Percentiles rank a stretch among this genome's conserved stretches.
Conservation (phyloP, 2,797 vertebrate species). For the Coregonus ussuriensis region DNA sequence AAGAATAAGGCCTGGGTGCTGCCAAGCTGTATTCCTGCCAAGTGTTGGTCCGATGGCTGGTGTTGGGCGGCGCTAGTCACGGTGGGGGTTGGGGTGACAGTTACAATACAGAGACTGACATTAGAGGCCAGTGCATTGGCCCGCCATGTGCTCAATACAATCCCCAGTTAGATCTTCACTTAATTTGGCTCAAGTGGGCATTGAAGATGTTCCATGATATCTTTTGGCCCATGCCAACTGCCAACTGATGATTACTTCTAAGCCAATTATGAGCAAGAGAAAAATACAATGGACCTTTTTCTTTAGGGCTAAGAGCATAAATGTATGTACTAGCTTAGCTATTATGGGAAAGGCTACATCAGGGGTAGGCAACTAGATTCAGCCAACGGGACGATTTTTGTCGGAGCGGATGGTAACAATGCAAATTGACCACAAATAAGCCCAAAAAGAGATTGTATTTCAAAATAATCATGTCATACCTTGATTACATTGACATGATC, state of each 20-base stretch:
- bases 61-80: constrained; percentile 43
- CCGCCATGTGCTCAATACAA: constrained; percentile 3
- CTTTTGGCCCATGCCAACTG: background rate
- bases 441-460: too few relatives aligned
- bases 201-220: background rate
- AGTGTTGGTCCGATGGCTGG: constrained; percentile 33
- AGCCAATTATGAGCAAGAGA: background rate
- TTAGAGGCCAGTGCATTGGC: constrained; percentile 4
- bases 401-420: too few relatives aligned
- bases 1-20: constrained; percentile 14
- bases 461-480: too few relatives aligned
- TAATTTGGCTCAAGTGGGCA: background rate
- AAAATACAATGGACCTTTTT: background rate
- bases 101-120: constrained; percentile 34
- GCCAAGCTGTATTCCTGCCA: constrained; percentile 42
- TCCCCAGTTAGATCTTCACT: background rate
- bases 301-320: too few relatives aligned
- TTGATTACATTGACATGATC: too few relatives aligned
- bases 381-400: too few relatives aligned
- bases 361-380: too few relatives aligned
- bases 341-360: background rate
- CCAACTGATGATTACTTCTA: background rate
- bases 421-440: too few relatives aligned
- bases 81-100: constrained; percentile 15
- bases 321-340: background rate